These are phyloP conservation scores for Drosophila biarmipes DNA, from an alignment of 1,140 invertebrate species.

Conservation along the genomic window DNA sequence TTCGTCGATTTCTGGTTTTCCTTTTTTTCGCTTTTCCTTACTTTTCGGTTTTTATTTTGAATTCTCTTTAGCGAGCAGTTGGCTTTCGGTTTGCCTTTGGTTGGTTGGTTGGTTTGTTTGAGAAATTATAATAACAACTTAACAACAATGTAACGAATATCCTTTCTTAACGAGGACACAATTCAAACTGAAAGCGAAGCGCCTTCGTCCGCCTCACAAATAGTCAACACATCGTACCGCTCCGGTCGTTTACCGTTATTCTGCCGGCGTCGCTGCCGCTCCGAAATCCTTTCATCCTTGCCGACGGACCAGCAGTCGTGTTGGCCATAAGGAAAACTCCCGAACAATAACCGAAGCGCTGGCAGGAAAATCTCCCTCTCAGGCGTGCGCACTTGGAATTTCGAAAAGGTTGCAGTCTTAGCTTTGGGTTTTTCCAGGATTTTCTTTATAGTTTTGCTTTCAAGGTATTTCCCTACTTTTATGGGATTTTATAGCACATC, in stretches of 20 bases:
- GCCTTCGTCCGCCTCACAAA: constrained; percentile 80
- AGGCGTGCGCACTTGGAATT: constrained; percentile 50
- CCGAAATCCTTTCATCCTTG: constrained; percentile 48
- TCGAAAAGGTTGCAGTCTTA: constrained; percentile 64
- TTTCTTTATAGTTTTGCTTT: not conserved
- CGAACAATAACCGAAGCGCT: constrained; percentile 23
- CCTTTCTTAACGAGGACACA: constrained; percentile 85
- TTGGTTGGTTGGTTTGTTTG: constrained; percentile 72
- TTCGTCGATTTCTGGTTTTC: constrained; percentile 32
- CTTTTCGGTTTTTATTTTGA: constrained; percentile 50
- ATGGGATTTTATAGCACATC: constrained; percentile 10
- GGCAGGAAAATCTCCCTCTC: constrained; percentile 36
- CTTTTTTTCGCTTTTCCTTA: constrained; percentile 36
- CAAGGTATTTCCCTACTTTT: constrained; percentile 45
- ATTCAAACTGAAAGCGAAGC: constrained; percentile 84
- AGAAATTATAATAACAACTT: constrained; percentile 85
- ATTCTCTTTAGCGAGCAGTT: constrained; percentile 54
- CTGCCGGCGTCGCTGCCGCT: constrained; percentile 66
- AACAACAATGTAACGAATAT: constrained; percentile 85
- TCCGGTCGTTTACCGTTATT: constrained; percentile 65
- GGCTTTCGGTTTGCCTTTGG: constrained; percentile 58
- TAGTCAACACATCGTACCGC: constrained; percentile 75
- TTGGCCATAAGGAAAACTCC: constrained; percentile 3
- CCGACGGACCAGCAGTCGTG: constrained; percentile 31
- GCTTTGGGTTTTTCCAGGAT: constrained; percentile 12